phyloP scores from a whole-genome alignment of 2,888 invertebrate species.

The Eurytoma californica region DNA sequence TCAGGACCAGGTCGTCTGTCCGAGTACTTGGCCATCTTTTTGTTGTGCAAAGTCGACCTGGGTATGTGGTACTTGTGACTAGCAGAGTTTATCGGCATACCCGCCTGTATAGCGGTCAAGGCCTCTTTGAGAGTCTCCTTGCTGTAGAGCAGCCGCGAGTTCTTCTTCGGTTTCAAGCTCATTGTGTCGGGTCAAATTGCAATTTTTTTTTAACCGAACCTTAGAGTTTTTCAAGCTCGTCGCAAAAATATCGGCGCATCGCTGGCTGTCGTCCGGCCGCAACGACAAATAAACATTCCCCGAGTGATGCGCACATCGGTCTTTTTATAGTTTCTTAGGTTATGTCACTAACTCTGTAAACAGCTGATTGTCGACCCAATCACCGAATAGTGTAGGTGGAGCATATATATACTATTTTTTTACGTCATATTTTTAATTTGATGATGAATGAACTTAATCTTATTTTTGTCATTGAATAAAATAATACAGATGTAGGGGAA shows the following conservation, averaged over 20 bases:
- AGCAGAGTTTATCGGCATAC: conserved; percentile 46
- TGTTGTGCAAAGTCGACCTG: conserved; percentile 54
- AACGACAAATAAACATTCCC: conserved; percentile 10
- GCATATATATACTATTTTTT: neutral
- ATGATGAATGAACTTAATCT: neutral
- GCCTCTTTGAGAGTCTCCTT: conserved; percentile 40
- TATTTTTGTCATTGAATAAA: neutral
- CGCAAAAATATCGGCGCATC: neutral
- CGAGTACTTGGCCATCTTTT: conserved; percentile 39
- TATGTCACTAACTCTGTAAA: conserved; percentile 27
- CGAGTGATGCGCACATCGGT: neutral
- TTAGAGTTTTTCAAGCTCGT: neutral
- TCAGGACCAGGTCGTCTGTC: conserved; percentile 55
- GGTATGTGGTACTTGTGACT: conserved; percentile 50
- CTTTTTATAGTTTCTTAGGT: neutral
- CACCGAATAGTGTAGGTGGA: conserved; percentile 9
- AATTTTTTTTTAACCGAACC: neutral
- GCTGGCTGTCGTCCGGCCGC: neutral
- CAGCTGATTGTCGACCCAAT: conserved; percentile 15
- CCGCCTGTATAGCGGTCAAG: conserved; percentile 40
- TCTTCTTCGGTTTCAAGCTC: conserved; percentile 18
- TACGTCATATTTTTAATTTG: conserved; percentile 1
- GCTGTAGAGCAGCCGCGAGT: conserved; percentile 12
- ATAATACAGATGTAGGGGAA: neutral
- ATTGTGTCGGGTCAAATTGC: neutral